Evolutionary conservation across 2,888 invertebrate genomes (phyloP).

Genomic region (Mallateleia sp.): DNA sequence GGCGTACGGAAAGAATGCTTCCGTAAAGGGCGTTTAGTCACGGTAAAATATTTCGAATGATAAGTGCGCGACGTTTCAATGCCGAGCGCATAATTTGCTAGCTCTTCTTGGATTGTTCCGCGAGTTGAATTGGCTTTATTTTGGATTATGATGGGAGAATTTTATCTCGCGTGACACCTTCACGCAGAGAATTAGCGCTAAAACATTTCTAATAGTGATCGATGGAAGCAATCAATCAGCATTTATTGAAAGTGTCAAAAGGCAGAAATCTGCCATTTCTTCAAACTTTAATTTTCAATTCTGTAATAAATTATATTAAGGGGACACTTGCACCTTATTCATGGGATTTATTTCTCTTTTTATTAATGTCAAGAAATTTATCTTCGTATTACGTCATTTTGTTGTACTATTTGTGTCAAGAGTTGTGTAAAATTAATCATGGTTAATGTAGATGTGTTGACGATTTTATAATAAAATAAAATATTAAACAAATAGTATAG

Average conservation of each 20-base stretch:
- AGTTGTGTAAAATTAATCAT: too few species aligned
- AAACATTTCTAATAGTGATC: slow-evolving; percentile 60
- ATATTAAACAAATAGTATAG: too few species aligned
- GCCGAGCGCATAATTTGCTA: slow-evolving; percentile 25
- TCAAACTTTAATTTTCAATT: slow-evolving; percentile 33
- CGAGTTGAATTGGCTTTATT: slow-evolving; percentile 15
- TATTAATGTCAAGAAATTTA: not conserved
- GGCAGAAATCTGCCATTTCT: slow-evolving; percentile 24
- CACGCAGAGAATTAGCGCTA: not conserved
- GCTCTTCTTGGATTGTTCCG: not conserved
- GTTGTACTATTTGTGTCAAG: too few species aligned
- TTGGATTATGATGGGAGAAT: slow-evolving; percentile 11
- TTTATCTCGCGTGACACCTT: not conserved
- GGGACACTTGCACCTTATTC: not conserved
- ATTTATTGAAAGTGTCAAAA: slow-evolving; percentile 60
- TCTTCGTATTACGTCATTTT: not conserved
- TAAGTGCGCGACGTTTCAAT: slow-evolving; percentile 21
- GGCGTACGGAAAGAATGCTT: slow-evolving; percentile 10
- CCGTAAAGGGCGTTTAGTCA: slow-evolving; percentile 16
- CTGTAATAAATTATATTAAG: slow-evolving; percentile 36
- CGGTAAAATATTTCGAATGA: slow-evolving; percentile 23
- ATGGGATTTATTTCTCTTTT: slow-evolving; percentile 19
- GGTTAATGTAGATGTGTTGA: too few species aligned
- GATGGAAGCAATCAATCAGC: slow-evolving; percentile 59
- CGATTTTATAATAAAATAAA: too few species aligned